Base-by-base conservation (phyloP, 2,113 vertebrate species). In the Octodon degus region DNA sequence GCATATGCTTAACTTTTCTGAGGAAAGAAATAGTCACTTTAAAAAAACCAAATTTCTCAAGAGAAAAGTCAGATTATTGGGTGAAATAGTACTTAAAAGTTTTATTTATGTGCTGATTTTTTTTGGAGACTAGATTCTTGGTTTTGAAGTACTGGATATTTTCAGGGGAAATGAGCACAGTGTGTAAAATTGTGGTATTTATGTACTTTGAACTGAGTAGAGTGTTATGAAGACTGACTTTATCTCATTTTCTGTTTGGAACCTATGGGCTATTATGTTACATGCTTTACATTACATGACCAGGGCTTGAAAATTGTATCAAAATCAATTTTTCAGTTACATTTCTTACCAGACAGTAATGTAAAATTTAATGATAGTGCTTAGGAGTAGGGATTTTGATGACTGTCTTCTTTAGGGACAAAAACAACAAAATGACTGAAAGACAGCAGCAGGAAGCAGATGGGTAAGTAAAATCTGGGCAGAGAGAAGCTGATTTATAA, bases 281-380 rank as follows among this genome's bases (percentile, higher is more conserved):
- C 19, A 25, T 74, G 30, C 13, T 82, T 81, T 88, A 84, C 20
- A 90, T 16, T 79, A 7, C 22, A 25, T 60, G 37, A 76, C 37
- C 40, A 70, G 72, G 32, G 22, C 53, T 93, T 83, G 60, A 82
- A 93, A 89, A 72, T 32, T 79, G 4, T 81, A 50, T 93, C 83
- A 93, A 63, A 93, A 86, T 93, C 27, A 93, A 60, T 70, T 91
- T 95, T 83, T 47, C 47, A 91, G 55, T 89, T 74, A 47, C 12
- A 37, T 83, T 80, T 93, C 85, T 91, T 72, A 79, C 63, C 37
- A 81, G 65, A 27, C 14, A 83, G 47, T 86, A 63, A 86, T 72
- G 9, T 34, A 76, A 87, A 63, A 92, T 72, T 58, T 90, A 88
- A 70, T 86, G 53, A 50, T 67, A 34, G 14, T 74, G 53, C 34